Evolutionary conservation across 1,140 invertebrate species (phyloP), one percentile per base, ranked within the genome.

Genomic region (Drosophila repletoides): DNA sequence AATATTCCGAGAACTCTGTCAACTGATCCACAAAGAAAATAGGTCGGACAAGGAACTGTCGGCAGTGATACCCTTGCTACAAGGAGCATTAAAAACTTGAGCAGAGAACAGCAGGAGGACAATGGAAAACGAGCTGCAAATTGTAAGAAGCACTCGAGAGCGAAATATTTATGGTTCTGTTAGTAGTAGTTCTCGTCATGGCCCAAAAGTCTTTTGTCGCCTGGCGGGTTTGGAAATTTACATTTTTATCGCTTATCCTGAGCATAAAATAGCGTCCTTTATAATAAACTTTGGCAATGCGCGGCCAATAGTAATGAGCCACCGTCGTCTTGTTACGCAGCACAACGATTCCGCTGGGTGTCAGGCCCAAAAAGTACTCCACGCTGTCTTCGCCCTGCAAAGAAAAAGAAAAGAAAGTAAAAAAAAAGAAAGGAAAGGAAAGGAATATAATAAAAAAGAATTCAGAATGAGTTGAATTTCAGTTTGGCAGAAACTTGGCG

Each of bases 241-340:
- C 97, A 91, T 97, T 97, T 93, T 98, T 98, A 91, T 98, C 97
- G 76, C 95, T 95, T 51, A 99, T 97, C 83, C 96, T 93, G 31
- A 99, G 92, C 95, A 98, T 98, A 91, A 99, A 99, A 91, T 97
- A 98, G 90, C 96, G 95, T 83, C 96, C 97, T 93, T 98, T 98
- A 91, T 97, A 97, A 91, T 97, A 98, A 73, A 98, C 95, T 92
- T 98, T 98, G 63, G 95, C 97, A 84, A 99, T 98, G 90, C 97
- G 94, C 38, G 97, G 97, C 98, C 98, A 99, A 91, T 98, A 99
- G 92, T 99, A 99, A 91, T 99, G 97, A 70, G 98, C 98, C 74
- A 99, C 98, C 92, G 98, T 99, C 90, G 94, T 96, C 91, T 97
- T 96, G 88, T 98, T 98, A 74, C 98, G 94, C 84, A 99, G 94